Percentiles rank a stretch among this genome's conserved stretches.
Conservation (phyloP, 1,140 invertebrate genomes). For the Tetramorium alpestre region DNA sequence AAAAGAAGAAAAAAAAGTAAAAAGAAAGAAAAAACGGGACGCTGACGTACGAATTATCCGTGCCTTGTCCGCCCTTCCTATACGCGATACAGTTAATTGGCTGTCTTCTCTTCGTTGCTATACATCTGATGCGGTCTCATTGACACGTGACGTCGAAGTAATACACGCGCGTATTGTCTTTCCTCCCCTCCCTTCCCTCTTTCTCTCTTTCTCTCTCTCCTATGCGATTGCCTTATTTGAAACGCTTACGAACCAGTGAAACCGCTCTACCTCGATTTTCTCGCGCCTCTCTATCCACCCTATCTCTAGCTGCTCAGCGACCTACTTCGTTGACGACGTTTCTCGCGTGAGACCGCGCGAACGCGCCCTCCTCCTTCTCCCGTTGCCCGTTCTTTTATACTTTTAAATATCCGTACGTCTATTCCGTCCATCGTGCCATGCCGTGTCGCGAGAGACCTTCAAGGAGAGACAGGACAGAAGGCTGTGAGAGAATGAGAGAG, state of each 20-base stretch:
- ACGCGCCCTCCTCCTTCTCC: constrained; percentile 40
- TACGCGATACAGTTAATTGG: constrained; percentile 5
- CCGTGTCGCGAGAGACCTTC: constrained; percentile 66
- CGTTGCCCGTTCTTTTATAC: constrained; percentile 58
- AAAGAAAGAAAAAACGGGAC: not conserved
- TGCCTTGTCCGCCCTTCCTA: not conserved
- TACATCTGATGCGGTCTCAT: constrained; percentile 29
- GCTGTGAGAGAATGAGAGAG: not conserved
- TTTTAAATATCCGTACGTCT: constrained; percentile 34
- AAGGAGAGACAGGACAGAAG: constrained; percentile 8
- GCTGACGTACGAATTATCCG: not conserved
- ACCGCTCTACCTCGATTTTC: constrained; percentile 6
- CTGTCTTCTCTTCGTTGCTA: not conserved
- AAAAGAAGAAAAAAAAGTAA: not conserved
- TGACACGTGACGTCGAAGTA: constrained; percentile 15
- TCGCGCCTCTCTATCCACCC: not conserved
- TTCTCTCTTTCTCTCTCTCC: not conserved
- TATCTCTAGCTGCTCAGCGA: constrained; percentile 33
- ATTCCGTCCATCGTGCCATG: constrained; percentile 47
- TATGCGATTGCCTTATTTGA: not conserved
- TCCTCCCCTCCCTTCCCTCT: not conserved
- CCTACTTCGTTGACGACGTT: constrained; percentile 34
- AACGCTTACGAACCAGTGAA: constrained; percentile 11
- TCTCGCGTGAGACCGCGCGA: constrained; percentile 46
- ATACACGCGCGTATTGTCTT: not conserved